Conservation (phyloP, 2,888 invertebrate species). For the Frankliniella intonsa region DNA sequence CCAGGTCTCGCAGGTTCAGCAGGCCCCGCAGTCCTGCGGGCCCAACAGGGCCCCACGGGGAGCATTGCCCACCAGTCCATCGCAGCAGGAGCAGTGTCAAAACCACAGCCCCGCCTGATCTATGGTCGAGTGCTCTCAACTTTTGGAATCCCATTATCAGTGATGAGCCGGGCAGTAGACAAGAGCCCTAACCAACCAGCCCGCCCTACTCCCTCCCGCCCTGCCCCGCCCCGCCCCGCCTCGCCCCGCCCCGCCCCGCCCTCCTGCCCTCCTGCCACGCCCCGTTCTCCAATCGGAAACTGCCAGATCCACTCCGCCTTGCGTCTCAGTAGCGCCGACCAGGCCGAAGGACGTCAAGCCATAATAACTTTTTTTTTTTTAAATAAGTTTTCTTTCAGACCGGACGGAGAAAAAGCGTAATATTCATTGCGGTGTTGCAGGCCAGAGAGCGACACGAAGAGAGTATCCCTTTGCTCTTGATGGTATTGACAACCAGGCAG, state of each 20-base stretch:
- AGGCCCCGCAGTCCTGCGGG: background rate
- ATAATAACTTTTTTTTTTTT: background rate
- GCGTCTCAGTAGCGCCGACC: background rate
- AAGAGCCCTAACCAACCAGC: background rate
- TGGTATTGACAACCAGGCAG: too few species aligned
- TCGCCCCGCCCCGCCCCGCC: background rate
- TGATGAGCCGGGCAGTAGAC: background rate
- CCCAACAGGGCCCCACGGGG: too few species aligned
- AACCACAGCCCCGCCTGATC: slow-evolving; percentile 1
- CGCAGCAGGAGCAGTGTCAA: background rate
- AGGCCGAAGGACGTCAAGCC: background rate
- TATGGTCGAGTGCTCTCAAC: slow-evolving; percentile 24
- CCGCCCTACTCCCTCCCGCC: background rate
- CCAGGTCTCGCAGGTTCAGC: background rate
- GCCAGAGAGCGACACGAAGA: background rate
- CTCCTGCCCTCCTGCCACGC: background rate
- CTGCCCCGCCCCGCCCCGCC: background rate
- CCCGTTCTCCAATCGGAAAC: background rate
- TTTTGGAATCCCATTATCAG: slow-evolving; percentile 19
- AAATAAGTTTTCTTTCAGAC: background rate
- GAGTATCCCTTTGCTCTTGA: background rate
- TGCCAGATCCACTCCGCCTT: background rate
- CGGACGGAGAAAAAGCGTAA: background rate
- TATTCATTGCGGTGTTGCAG: background rate
- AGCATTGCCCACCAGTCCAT: too few species aligned